Evolutionary conservation across 2,113 vertebrate genomes (phyloP), one percentile per base, ranked within the genome.

Genomic region (Acrocephalus arundinaceus): DNA sequence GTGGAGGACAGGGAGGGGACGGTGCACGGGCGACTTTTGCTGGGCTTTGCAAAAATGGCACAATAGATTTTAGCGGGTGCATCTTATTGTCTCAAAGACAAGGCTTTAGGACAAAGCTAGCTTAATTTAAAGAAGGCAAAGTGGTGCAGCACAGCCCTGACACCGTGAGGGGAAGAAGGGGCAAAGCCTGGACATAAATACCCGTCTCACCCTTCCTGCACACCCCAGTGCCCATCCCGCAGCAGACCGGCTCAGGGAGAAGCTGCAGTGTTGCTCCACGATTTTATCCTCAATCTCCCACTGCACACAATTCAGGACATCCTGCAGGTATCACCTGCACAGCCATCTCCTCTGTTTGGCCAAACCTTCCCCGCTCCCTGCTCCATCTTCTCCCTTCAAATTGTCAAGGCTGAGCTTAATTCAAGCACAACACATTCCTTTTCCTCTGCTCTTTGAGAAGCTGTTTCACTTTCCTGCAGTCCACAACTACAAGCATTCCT

Each of bases 11-110:
- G 96, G 95, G 74, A 39, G 22, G 76, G 45, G 74, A 82, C n/a
- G 16, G 91, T 86, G 17, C 39, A 8, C 15, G 1, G 77, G 49
- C 1, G 15, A 46, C 89, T 97, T 97, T 91, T 96, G 96, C 98
- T 97, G 97, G 95, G 96, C 97, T 98, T 97, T 97, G 97, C 98
- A 97, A 89, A 98, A 97, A 96, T 2, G 65, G 93, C 63, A 89
- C 92, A 81, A 92, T 54, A 97, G 96, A 93, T 96, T 97, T 91
- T 73, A 91, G 89, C 0, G 16, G n/a, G 68, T 86, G 74, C 61
- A 33, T 93, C 93, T 92, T 79, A 91, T 31, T 88, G 73, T 85
- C 92, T 92, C 85, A 30, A 41, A 93, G 93, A 76, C 15, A 49
- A 48, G 89, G 61, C 91, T 16, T 14, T 22, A 71, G 90, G 65